These are phyloP conservation scores for Mormyrus proboscirostris DNA, from an alignment of 2,797 vertebrate genomes.

Conservation along the genomic window DNA sequence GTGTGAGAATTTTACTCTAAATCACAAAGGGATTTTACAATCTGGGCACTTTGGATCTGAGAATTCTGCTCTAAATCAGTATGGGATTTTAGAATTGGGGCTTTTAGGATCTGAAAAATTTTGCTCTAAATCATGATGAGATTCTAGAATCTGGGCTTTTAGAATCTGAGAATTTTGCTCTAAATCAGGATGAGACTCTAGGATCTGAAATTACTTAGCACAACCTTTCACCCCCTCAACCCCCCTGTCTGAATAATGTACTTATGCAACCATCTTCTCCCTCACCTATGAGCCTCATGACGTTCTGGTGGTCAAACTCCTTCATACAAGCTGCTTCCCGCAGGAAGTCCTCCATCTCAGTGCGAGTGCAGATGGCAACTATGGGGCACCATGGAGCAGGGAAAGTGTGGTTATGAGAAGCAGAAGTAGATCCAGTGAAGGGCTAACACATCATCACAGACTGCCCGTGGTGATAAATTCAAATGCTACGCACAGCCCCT, in stretches of 20 bases:
- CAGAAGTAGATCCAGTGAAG: background rate
- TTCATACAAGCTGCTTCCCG: constrained; percentile 89
- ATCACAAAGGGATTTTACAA: background rate
- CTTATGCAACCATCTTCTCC: background rate
- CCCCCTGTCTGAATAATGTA: background rate
- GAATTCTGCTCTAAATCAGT: background rate
- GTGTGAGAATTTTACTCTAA: background rate
- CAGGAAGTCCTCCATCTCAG: constrained; percentile 87
- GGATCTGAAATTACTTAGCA: background rate
- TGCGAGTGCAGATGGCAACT: constrained; percentile 85
- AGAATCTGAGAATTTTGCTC: background rate
- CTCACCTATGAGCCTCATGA: constrained; percentile 84
- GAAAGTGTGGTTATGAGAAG: background rate
- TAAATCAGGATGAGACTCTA: background rate
- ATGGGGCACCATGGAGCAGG: background rate
- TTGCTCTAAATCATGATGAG: background rate
- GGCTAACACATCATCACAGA: background rate
- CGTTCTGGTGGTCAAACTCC: constrained; percentile 85
- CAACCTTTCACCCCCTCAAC: background rate
- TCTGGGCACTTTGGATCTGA: background rate
- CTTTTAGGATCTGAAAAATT: background rate
- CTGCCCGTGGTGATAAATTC: background rate
- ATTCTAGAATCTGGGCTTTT: background rate
- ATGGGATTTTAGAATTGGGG: too few relatives aligned
- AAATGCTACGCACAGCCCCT: background rate